Percentiles rank a stretch among this genome's conserved stretches.
phyloP scores from a whole-genome alignment of 1,140 invertebrate species.

The Scaptomyza graminum region DNA sequence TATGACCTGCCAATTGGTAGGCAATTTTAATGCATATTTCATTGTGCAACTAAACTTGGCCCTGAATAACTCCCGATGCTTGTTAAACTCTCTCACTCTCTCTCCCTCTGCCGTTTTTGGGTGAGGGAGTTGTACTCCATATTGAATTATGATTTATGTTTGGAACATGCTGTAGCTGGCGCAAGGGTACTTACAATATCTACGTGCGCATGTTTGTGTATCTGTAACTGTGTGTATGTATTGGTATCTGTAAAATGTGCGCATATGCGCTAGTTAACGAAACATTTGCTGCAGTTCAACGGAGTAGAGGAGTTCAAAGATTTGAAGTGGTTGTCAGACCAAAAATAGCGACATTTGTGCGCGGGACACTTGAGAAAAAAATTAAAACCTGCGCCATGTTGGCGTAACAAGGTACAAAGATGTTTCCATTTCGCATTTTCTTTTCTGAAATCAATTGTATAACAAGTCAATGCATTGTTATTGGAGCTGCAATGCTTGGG shows the following conservation, averaged over 20 bases:
- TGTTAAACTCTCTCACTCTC: slow-evolving; percentile 34
- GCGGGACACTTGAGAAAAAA: slow-evolving; percentile 48
- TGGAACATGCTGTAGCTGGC: slow-evolving; percentile 70
- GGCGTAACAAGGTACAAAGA: slow-evolving; percentile 50
- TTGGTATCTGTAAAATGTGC: slow-evolving; percentile 65
- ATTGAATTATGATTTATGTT: slow-evolving; percentile 81
- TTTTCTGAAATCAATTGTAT: slow-evolving; percentile 11
- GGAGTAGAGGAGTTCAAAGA: slow-evolving; percentile 31
- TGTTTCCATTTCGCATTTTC: slow-evolving; percentile 40
- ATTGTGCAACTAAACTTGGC: slow-evolving; percentile 46
- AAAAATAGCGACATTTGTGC: slow-evolving; percentile 80
- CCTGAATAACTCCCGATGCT: slow-evolving; percentile 51
- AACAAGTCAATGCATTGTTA: slow-evolving; percentile 45
- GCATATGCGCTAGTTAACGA: slow-evolving; percentile 78
- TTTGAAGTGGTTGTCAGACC: slow-evolving; percentile 66
- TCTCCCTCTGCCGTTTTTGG: neutral
- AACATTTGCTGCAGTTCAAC: slow-evolving; percentile 54
- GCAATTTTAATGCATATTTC: slow-evolving; percentile 79
- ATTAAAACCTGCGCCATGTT: slow-evolving; percentile 60
- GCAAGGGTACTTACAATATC: slow-evolving; percentile 67
- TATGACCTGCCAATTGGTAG: slow-evolving; percentile 61
- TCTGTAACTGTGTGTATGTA: slow-evolving; percentile 10
- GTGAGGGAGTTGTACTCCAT: slow-evolving; percentile 64
- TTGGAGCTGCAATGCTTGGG: slow-evolving; percentile 58
- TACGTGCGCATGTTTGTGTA: slow-evolving; percentile 4